phyloP scores from a whole-genome alignment of 2,888 invertebrate genomes.

The Muschampia plurimacula region DNA sequence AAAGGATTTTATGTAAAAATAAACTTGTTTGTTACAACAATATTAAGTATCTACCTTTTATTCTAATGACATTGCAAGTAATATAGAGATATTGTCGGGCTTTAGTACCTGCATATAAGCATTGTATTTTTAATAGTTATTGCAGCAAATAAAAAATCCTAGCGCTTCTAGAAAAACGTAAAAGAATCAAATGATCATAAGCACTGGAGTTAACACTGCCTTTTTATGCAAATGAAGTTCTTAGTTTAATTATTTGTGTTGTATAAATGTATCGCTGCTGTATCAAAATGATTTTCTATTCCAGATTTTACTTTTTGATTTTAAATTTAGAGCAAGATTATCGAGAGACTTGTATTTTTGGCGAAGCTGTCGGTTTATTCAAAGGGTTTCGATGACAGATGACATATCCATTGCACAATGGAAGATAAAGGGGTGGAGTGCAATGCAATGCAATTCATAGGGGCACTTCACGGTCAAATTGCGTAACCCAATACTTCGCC shows the following conservation, averaged over 20 bases:
- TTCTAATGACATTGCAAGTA: neutral
- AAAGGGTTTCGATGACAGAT: slow-evolving; percentile 75
- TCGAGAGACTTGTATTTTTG: neutral
- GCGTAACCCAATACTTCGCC: slow-evolving; percentile 73
- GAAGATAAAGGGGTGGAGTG: slow-evolving; percentile 79
- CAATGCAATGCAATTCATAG: slow-evolving; percentile 81
- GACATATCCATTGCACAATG: slow-evolving; percentile 81
- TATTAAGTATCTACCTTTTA: neutral
- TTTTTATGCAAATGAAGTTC: slow-evolving; percentile 30
- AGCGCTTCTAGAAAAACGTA: neutral
- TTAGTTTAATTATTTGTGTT: slow-evolving; percentile 20
- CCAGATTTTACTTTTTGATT: neutral
- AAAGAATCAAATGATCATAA: neutral
- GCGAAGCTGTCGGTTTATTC: slow-evolving; percentile 66
- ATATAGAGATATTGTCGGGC: neutral
- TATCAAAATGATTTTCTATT: neutral
- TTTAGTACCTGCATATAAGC: neutral
- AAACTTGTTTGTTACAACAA: slow-evolving; percentile 1
- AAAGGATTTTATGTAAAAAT: neutral
- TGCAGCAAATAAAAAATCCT: neutral
- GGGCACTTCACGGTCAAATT: slow-evolving; percentile 76
- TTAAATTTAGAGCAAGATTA: neutral
- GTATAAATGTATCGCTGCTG: slow-evolving; percentile 4
- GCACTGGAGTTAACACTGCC: neutral
- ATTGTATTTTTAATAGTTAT: slow-evolving; percentile 1